These are phyloP conservation scores for Tragelaphus strepsiceros DNA, from an alignment of 2,113 vertebrate species.

Conservation along the genomic window DNA sequence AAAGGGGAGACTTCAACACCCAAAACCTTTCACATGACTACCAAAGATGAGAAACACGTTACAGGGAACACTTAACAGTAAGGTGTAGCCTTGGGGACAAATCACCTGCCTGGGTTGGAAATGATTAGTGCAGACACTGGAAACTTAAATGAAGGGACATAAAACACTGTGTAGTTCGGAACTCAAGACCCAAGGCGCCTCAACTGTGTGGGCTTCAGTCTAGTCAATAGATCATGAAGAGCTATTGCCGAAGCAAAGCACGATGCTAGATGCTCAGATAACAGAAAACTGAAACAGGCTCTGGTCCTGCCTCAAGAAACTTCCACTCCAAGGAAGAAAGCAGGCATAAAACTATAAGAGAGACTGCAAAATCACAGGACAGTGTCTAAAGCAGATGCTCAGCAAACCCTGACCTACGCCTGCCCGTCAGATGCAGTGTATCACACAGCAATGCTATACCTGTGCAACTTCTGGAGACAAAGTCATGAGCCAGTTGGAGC, in stretches of 20 bases:
- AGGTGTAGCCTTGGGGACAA: background rate
- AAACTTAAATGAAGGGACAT: background rate
- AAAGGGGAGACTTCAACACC: background rate
- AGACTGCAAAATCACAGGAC: background rate
- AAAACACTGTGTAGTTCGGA: background rate
- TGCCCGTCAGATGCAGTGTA: background rate
- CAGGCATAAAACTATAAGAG: background rate
- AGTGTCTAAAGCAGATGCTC: background rate
- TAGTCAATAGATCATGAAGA: background rate
- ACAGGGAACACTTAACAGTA: background rate
- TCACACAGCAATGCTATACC: accelerated
- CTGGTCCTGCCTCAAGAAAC: background rate
- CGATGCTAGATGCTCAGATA: background rate
- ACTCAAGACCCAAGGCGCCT: background rate
- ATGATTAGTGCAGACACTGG: background rate
- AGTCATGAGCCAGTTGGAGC: background rate
- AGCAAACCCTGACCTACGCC: accelerated
- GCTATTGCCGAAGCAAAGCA: background rate
- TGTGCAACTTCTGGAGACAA: background rate
- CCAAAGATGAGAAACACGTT: background rate
- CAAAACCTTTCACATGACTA: background rate
- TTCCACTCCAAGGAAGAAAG: background rate
- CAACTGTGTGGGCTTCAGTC: accelerated
- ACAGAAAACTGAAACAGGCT: background rate
- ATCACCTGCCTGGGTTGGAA: background rate